Percentiles rank a stretch among this genome's conserved stretches.
Evolutionary conservation across 2,888 invertebrate species (phyloP).

Genomic region (Arctia plantaginis): DNA sequence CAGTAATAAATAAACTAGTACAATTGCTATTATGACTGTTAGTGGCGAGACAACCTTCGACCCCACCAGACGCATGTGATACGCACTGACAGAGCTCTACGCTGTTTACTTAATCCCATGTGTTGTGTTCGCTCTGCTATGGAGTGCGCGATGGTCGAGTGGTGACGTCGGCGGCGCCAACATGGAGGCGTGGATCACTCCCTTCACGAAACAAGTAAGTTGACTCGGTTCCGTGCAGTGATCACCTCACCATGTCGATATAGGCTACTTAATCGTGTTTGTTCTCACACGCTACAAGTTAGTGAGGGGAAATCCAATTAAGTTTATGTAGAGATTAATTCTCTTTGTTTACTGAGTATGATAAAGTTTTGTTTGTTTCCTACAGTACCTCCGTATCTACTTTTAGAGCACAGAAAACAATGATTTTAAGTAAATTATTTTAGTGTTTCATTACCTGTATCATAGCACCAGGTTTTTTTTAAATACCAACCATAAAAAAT

Average conservation of each 20-base stretch:
- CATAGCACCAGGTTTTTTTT: neutral
- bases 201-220: constrained; percentile 40
- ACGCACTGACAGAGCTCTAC: neutral
- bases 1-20: neutral
- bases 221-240: neutral
- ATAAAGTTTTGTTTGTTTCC: neutral
- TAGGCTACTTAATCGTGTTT: neutral
- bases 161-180: neutral
- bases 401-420: neutral
- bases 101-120: neutral
- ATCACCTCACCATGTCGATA: neutral
- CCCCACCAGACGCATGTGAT: neutral
- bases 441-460: neutral
- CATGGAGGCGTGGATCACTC: constrained; percentile 33
- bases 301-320: neutral
- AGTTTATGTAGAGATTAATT: neutral
- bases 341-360: neutral
- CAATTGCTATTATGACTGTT: neutral
- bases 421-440: too few relatives aligned
- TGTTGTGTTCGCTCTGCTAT: neutral
- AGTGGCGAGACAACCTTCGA: neutral
- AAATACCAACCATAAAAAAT: neutral
- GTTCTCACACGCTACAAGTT: neutral
- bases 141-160: too few relatives aligned
- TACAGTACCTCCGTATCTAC: too few relatives aligned